phyloP scores from a whole-genome alignment of 2,797 vertebrate species.

The Gephyroberyx darwinii region DNA sequence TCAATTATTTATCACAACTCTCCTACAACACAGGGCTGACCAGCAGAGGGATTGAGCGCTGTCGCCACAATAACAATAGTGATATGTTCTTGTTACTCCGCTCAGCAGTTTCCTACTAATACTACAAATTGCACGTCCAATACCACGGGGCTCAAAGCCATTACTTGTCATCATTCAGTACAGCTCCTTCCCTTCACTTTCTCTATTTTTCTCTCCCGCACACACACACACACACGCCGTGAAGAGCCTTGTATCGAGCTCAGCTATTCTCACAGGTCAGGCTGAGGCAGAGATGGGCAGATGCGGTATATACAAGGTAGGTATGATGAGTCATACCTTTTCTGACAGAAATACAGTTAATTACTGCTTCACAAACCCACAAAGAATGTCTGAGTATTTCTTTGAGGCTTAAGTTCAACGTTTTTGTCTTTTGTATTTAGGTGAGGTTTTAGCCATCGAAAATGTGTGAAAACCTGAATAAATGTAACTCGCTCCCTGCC shows the following conservation, averaged over 20 bases:
- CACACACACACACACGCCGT: neutral
- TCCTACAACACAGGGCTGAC: conserved; percentile 49
- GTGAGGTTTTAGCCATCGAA: too few relatives aligned
- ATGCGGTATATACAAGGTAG: too few relatives aligned
- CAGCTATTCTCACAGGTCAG: conserved; percentile 8
- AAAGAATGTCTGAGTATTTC: neutral
- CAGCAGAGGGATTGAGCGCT: conserved; percentile 52
- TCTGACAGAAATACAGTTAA: neutral
- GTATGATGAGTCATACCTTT: too few relatives aligned
- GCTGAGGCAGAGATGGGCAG: neutral
- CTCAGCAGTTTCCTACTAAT: conserved; percentile 64
- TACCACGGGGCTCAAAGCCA: conserved; percentile 46
- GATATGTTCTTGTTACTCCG: conserved; percentile 62
- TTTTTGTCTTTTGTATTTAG: too few relatives aligned
- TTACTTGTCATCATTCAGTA: conserved; percentile 58
- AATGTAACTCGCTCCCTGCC: neutral
- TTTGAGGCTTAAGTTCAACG: too few relatives aligned
- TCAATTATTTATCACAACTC: conserved; percentile 74
- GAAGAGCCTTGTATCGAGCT: conserved; percentile 18
- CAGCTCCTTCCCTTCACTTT: conserved; percentile 21
- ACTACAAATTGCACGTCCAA: conserved; percentile 56
- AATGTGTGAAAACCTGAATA: neutral
- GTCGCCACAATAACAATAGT: conserved; percentile 59
- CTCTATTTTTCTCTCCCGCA: neutral
- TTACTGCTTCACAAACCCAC: neutral